Evolutionary conservation across 1,140 invertebrate species (phyloP), one percentile per base, ranked within the genome.

Genomic region (Caenorhabditis briggsae): DNA sequence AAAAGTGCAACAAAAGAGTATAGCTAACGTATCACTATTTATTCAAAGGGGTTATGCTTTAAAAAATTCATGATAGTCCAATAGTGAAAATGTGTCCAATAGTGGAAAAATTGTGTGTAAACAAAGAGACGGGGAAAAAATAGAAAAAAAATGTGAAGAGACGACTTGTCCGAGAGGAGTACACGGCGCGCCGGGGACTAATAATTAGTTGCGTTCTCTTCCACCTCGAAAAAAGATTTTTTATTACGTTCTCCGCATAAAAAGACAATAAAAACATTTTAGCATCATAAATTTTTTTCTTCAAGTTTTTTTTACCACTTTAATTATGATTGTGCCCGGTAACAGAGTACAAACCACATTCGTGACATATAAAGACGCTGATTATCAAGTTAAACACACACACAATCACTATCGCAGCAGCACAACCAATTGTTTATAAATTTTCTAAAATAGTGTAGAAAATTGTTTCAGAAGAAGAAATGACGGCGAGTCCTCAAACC

Each of bases 311-410:
- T 70, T 20, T 25, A 11, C 41, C 20, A 14, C 50, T 6, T 46
- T 48, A 20, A 78, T 50, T 46, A 50, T 53, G 3, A 50, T 50
- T 50, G 43, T 43, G 16, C 6, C n/a, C 18, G 41, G 56, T 14
- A 46, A 78, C 43, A 78, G 18, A 14, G 46, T 50, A 78, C 70
- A 78, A 78, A 78, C 70, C 70, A 78, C 70, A 78, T 18, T 43
- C 11, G 33, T 50, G 53, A 50, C 70, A 78, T 25, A 25, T 53
- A 46, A 50, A 50, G 70, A 41, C 41, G 33, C 46, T 78, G 46
- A 78, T 78, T 53, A 78, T n/a, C n/a, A 78, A 43, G 14, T 20
- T 2, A 61, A 18, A 78, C 46, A 78, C 70, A 78, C 41, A 70
- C 33, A 43, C 43, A 33, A 78, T 23, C 70, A 9, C 33, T 23